A percentile compares a stretch with the other conserved stretches of the same genome.
Evolutionary conservation across 2,797 vertebrate species (phyloP).

Genomic region (Argya squamiceps): DNA sequence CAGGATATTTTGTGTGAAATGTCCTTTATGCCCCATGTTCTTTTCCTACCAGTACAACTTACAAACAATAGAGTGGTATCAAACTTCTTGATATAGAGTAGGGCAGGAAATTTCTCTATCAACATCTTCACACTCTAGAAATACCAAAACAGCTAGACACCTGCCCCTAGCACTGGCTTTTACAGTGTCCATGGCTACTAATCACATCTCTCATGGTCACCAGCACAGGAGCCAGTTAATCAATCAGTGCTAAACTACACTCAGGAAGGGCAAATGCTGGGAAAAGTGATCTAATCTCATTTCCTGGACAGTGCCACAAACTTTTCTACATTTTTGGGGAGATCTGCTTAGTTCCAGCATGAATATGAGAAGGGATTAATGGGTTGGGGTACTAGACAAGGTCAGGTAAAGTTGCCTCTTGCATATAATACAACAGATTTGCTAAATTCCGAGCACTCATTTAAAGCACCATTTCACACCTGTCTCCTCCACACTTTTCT

Average conservation of each 20-base stretch:
- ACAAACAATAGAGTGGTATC: background rate
- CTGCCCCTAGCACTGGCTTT: background rate
- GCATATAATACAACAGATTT: background rate
- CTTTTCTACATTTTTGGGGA: background rate
- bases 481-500: too few species aligned
- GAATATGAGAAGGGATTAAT: background rate
- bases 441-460: background rate
- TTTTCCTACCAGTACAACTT: background rate
- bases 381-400: background rate
- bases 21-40: background rate
- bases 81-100: fast-evolving
- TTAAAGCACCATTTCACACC: background rate
- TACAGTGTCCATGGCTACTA: background rate
- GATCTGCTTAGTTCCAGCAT: fast-evolving
- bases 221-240: background rate
- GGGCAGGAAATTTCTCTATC: background rate
- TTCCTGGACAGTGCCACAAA: background rate
- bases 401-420: background rate
- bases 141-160: background rate
- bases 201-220: background rate
- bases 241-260: background rate
- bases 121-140: background rate
- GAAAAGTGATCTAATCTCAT: background rate
- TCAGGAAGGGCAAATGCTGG: background rate
- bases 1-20: background rate